phyloP scores from a whole-genome alignment of 2,888 invertebrate species.

The Acleris laterana region DNA sequence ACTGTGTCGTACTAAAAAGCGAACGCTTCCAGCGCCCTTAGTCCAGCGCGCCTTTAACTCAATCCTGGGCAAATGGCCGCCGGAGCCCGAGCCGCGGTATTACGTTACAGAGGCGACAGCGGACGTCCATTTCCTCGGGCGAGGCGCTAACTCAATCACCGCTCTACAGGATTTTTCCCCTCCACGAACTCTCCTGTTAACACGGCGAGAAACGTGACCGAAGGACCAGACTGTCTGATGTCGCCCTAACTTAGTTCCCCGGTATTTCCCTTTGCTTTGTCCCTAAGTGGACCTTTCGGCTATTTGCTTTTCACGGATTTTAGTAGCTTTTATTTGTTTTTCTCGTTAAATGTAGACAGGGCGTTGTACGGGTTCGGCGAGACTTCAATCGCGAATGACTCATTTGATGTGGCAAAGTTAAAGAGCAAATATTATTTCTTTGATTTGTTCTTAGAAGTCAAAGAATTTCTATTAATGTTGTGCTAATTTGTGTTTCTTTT shows the following conservation, averaged over 20 bases:
- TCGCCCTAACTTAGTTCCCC: constrained; percentile 57
- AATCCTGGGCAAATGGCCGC: constrained; percentile 67
- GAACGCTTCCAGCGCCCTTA: constrained; percentile 21
- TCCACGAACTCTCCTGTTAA: constrained; percentile 46
- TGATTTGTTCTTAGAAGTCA: background rate
- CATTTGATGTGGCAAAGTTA: background rate
- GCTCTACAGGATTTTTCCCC: constrained; percentile 65
- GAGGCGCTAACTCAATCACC: constrained; percentile 76
- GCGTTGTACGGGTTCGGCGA: background rate
- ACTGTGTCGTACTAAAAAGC: background rate
- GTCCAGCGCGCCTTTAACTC: constrained; percentile 53
- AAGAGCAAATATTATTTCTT: background rate
- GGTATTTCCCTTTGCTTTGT: constrained; percentile 47
- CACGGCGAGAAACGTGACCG: constrained; percentile 51
- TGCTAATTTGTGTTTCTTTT: background rate
- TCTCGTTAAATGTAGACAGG: constrained; percentile 9
- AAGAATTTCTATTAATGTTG: background rate
- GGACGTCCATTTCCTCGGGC: constrained; percentile 67
- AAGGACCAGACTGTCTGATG: constrained; percentile 48
- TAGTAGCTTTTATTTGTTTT: constrained; percentile 23
- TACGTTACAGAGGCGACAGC: constrained; percentile 71
- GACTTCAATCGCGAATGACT: background rate
- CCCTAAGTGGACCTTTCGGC: constrained; percentile 38
- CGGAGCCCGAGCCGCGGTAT: constrained; percentile 56
- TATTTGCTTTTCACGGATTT: constrained; percentile 33